These are phyloP conservation scores for Pygoscelis adeliae DNA, from an alignment of 2,113 vertebrate genomes.

Conservation along the genomic window DNA sequence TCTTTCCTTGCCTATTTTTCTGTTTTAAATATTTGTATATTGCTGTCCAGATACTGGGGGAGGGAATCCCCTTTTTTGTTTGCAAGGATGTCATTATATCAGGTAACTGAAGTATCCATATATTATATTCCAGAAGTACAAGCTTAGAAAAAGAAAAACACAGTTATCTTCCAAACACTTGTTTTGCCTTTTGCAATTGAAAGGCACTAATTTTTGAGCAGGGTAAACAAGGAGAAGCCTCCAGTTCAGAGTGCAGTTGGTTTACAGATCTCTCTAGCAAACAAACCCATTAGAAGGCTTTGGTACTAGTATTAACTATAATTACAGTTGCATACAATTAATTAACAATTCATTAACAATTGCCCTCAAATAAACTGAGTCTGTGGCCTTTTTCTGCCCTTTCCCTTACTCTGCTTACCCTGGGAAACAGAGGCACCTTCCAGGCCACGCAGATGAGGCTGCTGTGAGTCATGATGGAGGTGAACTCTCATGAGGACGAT, in stretches of 20 bases:
- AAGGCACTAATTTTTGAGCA: neutral
- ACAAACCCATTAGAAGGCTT: neutral
- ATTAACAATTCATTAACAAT: neutral
- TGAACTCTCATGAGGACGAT: rapidly evolving
- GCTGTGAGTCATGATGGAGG: neutral
- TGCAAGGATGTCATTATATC: conserved; percentile 51
- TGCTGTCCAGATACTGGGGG: neutral
- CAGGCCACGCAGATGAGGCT: rapidly evolving
- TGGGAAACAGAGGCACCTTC: neutral
- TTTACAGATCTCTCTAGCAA: neutral
- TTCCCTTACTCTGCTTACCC: neutral
- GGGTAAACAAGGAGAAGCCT: neutral
- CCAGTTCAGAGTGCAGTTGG: neutral
- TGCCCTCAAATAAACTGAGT: neutral
- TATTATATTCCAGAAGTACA: conserved; percentile 32
- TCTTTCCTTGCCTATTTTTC: conserved; percentile 64
- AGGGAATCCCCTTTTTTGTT: neutral
- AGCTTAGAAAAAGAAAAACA: conserved; percentile 32
- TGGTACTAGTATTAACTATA: neutral
- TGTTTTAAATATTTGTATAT: conserved; percentile 68
- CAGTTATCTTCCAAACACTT: conserved; percentile 25
- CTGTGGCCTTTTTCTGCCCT: neutral
- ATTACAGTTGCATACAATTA: neutral
- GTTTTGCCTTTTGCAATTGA: neutral
- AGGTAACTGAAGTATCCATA: conserved; percentile 30